Conservation (phyloP, 2,888 invertebrate genomes). For the Heliconius erato region DNA sequence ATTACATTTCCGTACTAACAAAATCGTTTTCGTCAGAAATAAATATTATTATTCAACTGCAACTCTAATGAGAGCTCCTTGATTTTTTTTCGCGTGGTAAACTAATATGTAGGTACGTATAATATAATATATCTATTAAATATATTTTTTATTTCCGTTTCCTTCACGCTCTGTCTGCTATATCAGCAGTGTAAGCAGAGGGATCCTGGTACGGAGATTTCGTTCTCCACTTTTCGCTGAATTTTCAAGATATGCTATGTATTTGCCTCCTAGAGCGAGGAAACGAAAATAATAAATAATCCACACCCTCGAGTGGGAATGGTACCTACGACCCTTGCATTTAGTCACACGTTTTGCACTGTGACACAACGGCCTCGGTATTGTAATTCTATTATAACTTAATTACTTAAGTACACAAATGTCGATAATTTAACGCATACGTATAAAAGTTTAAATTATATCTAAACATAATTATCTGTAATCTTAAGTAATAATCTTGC, state of each 20-base stretch:
- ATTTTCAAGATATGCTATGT: too few species aligned
- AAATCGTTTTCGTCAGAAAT: conserved; percentile 35
- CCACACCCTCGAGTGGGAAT: neutral
- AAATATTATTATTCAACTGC: neutral
- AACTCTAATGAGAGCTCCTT: neutral
- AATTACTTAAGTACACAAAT: conserved; percentile 17
- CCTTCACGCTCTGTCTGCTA: too few species aligned
- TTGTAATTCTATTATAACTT: neutral
- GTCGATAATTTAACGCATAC: conserved; percentile 1
- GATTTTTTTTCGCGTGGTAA: neutral
- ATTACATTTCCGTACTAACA: conserved; percentile 42
- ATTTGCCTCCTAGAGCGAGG: neutral
- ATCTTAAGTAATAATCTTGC: conserved; percentile 40
- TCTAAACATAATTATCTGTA: conserved; percentile 31
- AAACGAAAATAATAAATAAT: neutral
- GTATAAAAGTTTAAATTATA: conserved; percentile 19
- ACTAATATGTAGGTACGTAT: neutral
- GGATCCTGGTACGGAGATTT: too few species aligned
- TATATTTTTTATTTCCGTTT: too few species aligned
- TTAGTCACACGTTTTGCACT: neutral
- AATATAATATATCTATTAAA: too few species aligned
- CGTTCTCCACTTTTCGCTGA: too few species aligned
- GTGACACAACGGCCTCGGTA: neutral
- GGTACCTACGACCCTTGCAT: neutral
- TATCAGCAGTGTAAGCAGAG: too few species aligned